phyloP scores from a whole-genome alignment of 2,888 invertebrate species.

The Dyspetes luteomarginatus region DNA sequence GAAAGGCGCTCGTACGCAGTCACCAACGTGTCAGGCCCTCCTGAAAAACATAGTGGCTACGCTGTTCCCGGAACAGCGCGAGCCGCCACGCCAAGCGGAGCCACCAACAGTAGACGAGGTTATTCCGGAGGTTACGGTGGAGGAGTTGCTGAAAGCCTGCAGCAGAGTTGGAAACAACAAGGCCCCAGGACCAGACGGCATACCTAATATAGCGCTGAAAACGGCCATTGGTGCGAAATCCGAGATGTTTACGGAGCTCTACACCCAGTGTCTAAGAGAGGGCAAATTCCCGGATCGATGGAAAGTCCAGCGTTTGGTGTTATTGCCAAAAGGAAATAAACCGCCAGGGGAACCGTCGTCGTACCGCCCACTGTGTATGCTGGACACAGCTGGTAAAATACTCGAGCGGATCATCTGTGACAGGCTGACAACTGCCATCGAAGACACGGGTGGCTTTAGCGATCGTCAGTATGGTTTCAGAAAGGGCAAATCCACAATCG shows the following conservation, averaged over 20 bases:
- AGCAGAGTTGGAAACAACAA: conserved; percentile 45
- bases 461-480: conserved; percentile 54
- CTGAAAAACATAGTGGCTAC: conserved; percentile 57
- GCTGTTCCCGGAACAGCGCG: conserved; percentile 34
- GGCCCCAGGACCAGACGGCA: conserved; percentile 48
- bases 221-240: background rate
- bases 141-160: conserved; percentile 57
- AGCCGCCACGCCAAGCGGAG: background rate
- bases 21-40: too few relatives aligned
- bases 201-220: conserved; percentile 24
- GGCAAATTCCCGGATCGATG: background rate
- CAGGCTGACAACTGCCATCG: conserved; percentile 25
- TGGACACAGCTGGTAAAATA: conserved; percentile 53
- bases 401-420: conserved; percentile 35
- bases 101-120: background rate
- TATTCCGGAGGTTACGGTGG: conserved; percentile 28
- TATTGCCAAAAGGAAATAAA: conserved; percentile 39
- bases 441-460: background rate
- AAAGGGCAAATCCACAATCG: conserved; percentile 41
- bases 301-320: background rate
- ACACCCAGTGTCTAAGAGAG: background rate
- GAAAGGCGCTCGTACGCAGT: conserved; percentile 18
- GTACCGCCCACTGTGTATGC: conserved; percentile 50
- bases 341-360: conserved; percentile 46
- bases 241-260: conserved; percentile 39